Base-by-base conservation (phyloP, 2,888 invertebrate genomes). In the Drosophila colorata region DNA sequence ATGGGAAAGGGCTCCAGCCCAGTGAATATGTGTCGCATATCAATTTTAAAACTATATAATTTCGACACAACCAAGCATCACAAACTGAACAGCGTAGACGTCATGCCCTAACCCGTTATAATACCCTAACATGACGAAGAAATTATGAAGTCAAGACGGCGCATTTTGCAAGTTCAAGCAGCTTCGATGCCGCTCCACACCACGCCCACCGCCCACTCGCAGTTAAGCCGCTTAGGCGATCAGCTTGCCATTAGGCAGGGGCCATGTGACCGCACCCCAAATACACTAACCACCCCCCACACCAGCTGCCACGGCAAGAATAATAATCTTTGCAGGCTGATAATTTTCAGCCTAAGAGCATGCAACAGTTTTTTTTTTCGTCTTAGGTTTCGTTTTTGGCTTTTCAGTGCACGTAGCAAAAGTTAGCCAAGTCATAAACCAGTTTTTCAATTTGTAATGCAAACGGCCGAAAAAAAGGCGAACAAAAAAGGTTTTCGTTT, bases 381-480 rank as follows among this genome's bases (percentile, higher is more conserved):
- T 3, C 3, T 28, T 9, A 7, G 37, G 16, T 48, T 33, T 33
- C 7, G 43, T 44, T 59, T 61, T 68, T 73, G 33, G 56, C 16
- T 83, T 81, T 74, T 67, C 76, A 58, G 40, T 77, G 77, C 83
- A 84, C 88, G 88, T 88, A 85, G 68, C 72, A 53, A 74, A 83
- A 88, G 73, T 84, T 88, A 88, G 84, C 80, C 80, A 61, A 75
- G 83, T 78, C 84, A 88, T 84, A 84, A 84, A 88, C 86, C 86
- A 80, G 77, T 69, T 87, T 78, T 76, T 69, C 80, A 81, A 80
- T 80, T 80, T 81, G 56, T 64, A 80, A 80, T 78, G 77, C 73
- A 80, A 59, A 58, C 57, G 66, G 57, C 25, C 18, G n/a, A 16
- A 28, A 23, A 48, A 31, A 38, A 41, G 4, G 8, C n/a, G 2